These are phyloP conservation scores for Phainopepla nitens DNA, from an alignment of 2,113 vertebrate species.

Conservation along the genomic window DNA sequence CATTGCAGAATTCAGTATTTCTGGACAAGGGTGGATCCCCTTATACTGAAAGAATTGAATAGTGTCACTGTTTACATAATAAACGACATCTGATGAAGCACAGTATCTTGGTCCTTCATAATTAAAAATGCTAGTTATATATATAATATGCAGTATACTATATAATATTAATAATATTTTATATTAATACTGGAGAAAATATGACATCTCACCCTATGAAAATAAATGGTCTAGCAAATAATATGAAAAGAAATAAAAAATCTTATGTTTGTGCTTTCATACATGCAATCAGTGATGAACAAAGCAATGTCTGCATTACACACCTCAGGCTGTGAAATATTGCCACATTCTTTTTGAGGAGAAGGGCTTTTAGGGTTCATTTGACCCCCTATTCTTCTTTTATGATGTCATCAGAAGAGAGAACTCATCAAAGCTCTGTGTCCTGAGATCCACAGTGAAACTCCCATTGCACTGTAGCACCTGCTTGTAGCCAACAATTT, in stretches of 20 bases:
- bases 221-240: background rate
- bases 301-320: background rate
- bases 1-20: background rate
- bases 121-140: background rate
- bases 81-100: background rate
- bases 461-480: background rate
- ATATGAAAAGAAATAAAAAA: background rate
- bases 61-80: background rate
- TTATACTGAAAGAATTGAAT: background rate
- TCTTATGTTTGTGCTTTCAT: accelerated
- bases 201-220: accelerated
- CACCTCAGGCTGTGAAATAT: background rate
- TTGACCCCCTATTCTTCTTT: background rate
- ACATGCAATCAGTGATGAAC: background rate
- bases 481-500: background rate
- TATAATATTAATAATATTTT: background rate
- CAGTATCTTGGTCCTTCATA: background rate
- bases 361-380: background rate
- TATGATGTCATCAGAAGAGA: background rate
- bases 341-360: background rate
- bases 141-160: background rate
- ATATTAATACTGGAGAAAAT: background rate
- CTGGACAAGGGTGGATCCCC: background rate
- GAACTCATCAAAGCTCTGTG: background rate
- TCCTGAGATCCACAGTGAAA: background rate